phyloP scores from a whole-genome alignment of 2,797 vertebrate genomes.

The Ceyx erithaca region DNA sequence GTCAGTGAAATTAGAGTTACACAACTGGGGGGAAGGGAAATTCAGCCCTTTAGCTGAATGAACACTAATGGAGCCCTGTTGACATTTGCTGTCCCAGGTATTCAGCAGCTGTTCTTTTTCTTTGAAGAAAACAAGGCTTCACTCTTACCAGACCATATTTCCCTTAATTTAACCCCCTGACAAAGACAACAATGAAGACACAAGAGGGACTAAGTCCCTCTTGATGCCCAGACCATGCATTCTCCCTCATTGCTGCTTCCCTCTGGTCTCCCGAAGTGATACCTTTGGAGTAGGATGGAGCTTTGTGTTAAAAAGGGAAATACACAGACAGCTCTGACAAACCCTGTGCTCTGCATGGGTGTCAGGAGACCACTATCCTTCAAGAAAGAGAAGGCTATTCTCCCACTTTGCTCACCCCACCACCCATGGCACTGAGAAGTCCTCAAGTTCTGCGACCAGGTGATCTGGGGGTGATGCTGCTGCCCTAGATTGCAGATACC shows the following conservation, averaged over 20 bases:
- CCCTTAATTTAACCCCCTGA: background rate
- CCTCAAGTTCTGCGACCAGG: too few species aligned
- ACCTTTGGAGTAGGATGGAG: background rate
- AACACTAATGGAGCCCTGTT: background rate
- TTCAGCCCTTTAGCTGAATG: constrained; percentile 15
- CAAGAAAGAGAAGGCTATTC: too few species aligned
- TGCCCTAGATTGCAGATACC: too few species aligned
- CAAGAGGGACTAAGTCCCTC: background rate
- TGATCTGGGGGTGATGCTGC: too few species aligned
- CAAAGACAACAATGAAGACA: background rate
- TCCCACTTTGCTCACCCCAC: too few species aligned
- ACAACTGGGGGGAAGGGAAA: constrained; percentile 46
- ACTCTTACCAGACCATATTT: background rate
- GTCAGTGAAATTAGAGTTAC: constrained; percentile 50
- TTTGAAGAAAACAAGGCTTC: background rate
- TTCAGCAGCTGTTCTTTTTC: constrained; percentile 24
- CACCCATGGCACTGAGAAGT: too few species aligned
- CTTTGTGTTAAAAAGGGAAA: background rate
- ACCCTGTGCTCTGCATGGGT: background rate
- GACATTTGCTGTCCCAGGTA: constrained; percentile 58
- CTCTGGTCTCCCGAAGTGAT: background rate
- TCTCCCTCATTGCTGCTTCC: background rate
- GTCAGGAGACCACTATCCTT: too few species aligned
- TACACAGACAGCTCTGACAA: background rate
- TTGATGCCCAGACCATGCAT: background rate